Conservation (phyloP, 2,888 invertebrate species). For the Polietes domitor region DNA sequence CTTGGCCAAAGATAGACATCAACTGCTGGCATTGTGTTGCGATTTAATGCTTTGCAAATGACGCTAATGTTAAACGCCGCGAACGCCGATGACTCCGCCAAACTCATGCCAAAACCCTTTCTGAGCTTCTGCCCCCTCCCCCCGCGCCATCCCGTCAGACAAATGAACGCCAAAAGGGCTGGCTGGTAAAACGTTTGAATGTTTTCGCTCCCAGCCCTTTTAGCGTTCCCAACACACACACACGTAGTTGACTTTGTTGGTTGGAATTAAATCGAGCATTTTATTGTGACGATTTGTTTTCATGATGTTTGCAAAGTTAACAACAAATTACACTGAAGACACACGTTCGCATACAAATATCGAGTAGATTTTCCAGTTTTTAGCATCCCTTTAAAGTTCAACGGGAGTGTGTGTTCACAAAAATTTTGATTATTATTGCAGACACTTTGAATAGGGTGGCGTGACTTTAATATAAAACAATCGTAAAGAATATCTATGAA, state of each 20-base stretch:
- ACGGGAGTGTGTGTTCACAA: too few relatives aligned
- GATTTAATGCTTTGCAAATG: slow-evolving; percentile 24
- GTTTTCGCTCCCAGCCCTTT: slow-evolving; percentile 4
- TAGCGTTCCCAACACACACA: not conserved
- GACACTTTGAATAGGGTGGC: too few relatives aligned
- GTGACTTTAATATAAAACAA: too few relatives aligned
- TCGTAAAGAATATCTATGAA: too few relatives aligned
- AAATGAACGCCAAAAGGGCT: slow-evolving; percentile 14
- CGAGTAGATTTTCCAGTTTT: not conserved
- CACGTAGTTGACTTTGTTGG: not conserved
- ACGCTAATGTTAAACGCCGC: slow-evolving; percentile 10
- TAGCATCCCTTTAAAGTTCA: not conserved
- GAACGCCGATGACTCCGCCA: not conserved
- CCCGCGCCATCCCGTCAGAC: not conserved
- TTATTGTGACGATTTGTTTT: slow-evolving; percentile 60
- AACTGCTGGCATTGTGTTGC: not conserved
- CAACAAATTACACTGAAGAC: slow-evolving; percentile 45
- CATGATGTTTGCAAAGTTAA: slow-evolving; percentile 59
- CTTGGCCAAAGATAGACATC: not conserved
- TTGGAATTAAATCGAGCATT: slow-evolving; percentile 50
- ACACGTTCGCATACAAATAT: not conserved
- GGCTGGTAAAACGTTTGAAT: not conserved
- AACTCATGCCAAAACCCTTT: not conserved
- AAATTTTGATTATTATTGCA: too few relatives aligned
- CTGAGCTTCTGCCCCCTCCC: not conserved